Base-by-base conservation (phyloP, 2,113 vertebrate genomes). In the Otolemur garnettii region DNA sequence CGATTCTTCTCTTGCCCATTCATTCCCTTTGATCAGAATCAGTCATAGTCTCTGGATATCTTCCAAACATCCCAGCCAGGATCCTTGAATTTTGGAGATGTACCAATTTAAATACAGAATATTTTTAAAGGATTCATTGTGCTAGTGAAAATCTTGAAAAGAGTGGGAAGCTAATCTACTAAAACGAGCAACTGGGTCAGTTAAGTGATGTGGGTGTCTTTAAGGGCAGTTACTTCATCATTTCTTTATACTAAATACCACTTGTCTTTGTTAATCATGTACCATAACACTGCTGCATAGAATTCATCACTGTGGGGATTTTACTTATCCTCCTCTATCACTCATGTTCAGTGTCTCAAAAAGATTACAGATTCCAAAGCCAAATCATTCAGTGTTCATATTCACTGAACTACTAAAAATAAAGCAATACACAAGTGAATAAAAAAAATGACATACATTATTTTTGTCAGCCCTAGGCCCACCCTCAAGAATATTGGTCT, bases 41-140 rank as follows among this genome's bases (percentile, higher is more conserved):
- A 53, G 1, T 74, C 45, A 74, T 91, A 60, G 93, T 81, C 66
- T 91, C 81, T 97, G 95, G 45, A 87, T 93, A 87, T 57, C 68
- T 30, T 95, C 81, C 95, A 96, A 85, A 84, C 30, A 93, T 78
- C 8, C 60, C 77, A 85, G 83, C 60, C 72, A 87, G 83, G 57
- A 93, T 92, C 91, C 85, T 97, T 96, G 84, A 95, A 90, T 92
- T 96, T 87, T 96, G 91, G 84, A 96, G 26, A 81, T 88, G 30
- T 82, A 38, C 91, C 85, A 94, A 88, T 83, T 93, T 95, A 93
- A 88, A 96, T 91, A 84, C 38, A 86, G 77, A 87, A 26, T 96
- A 92, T 89, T 92, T 97, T 88, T 18, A 96, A 93, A 95, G 69
- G n/a, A 95, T 62, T 85, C 88, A 66, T 1, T 90, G 55, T 96